Evolutionary conservation across 2,888 invertebrate genomes (phyloP).

Genomic region (Saturnia pavonia): DNA sequence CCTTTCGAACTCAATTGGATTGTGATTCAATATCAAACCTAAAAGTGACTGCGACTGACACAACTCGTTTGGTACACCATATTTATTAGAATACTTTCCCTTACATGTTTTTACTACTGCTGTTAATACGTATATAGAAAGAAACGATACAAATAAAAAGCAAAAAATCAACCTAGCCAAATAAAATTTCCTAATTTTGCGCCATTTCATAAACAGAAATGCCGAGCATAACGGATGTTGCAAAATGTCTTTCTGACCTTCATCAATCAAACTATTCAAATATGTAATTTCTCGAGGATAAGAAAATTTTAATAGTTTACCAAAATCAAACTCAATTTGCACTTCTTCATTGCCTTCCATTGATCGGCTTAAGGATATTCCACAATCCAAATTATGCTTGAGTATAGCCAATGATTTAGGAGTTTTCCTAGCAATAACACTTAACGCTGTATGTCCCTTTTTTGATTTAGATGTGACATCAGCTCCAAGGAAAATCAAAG

Average conservation of each 20-base stretch:
- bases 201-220: conserved; percentile 94
- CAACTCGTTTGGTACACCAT: conserved; percentile 84
- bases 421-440: conserved; percentile 92
- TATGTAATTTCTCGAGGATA: conserved; percentile 93
- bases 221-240: conserved; percentile 94
- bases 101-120: conserved; percentile 87
- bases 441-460: conserved; percentile 91
- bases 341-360: conserved; percentile 90
- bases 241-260: conserved; percentile 93
- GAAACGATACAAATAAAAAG: conserved; percentile 88
- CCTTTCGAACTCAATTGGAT: conserved; percentile 91
- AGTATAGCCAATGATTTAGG: conserved; percentile 92
- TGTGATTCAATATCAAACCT: conserved; percentile 86
- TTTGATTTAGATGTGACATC: conserved; percentile 93
- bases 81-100: conserved; percentile 72
- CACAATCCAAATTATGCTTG: conserved; percentile 89
- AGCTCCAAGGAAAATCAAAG: conserved; percentile 90
- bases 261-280: conserved; percentile 92
- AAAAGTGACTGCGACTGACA: conserved; percentile 88
- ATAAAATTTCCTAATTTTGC: conserved; percentile 93
- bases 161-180: conserved; percentile 90
- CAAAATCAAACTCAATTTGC: conserved; percentile 90
- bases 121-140: conserved; percentile 90
- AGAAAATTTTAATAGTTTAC: conserved; percentile 90
- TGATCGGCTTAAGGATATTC: conserved; percentile 87